Base-by-base conservation (phyloP, 2,888 invertebrate species). In the Gymnoscelis rufifasciata region DNA sequence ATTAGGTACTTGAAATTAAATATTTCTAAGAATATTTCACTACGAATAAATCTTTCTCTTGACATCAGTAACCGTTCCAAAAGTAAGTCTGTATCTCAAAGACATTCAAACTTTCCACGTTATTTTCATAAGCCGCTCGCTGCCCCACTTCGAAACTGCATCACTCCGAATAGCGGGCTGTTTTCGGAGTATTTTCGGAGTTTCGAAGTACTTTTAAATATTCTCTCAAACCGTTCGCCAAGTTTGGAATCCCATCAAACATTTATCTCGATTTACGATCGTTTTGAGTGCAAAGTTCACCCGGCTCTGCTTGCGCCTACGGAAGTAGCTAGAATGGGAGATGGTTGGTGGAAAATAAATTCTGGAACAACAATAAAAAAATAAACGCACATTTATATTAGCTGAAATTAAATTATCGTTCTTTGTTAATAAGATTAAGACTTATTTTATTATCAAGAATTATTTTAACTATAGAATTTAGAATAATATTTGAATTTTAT, bases 271-370 rank as follows among this genome's bases (percentile, higher is more conserved):
- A 56, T 59, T 54, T 53, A 55, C 57, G 62, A 60, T 57, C 57
- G 57, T 57, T 57, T 50, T 54, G 57, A 68, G 62, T 64, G 57
- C 51, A 59, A 65, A 67, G 64, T 65, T 67, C 40, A 37, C 39
- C 47, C 43, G 39, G 28, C 42, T 28, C 38, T 26, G 19, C 28
- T 28, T 28, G 37, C 37, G 52, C 46, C 49, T 53, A 49, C 49
- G 26, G 11, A 28, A 38, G 38, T 35, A 35, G 10, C 30, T 35
- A 35, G 19, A 19, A n/a, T 10, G 19, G 11, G 33, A 7, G 35
- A 35, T 23, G 5, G 7, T 11, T n/a, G 15, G 2, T 3, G 1
- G 19, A 23, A 33, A 6, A 0, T n/a, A n/a, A n/a, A n/a, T n/a
- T n/a, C n/a, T n/a, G n/a, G n/a, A n/a, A n/a, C n/a, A n/a, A n/a